Percentiles rank a stretch among this genome's conserved stretches.
Evolutionary conservation across 2,797 vertebrate genomes (phyloP).

Genomic region (Chlorospingus flavigularis): DNA sequence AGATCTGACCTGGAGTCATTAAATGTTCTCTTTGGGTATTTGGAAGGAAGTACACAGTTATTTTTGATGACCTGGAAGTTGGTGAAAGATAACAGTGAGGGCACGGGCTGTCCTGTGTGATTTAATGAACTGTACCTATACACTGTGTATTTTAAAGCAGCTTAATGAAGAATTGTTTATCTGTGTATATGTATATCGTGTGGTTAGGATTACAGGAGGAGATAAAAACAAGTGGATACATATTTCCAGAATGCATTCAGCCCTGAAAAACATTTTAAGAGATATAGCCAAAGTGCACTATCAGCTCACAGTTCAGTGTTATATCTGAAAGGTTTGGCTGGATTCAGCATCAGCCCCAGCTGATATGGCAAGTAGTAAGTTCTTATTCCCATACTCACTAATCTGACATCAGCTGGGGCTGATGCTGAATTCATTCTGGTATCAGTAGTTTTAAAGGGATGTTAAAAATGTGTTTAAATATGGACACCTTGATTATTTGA

Average conservation of each 20-base stretch:
- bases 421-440: neutral
- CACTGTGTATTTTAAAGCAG: neutral
- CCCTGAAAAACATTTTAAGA: neutral
- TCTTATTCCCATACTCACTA: neutral
- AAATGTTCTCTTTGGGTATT: neutral
- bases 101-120: neutral
- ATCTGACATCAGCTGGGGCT: neutral
- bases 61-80: neutral
- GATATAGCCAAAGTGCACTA: fast-evolving
- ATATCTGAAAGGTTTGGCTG: neutral
- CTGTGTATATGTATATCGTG: neutral
- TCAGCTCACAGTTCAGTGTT: neutral
- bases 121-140: neutral
- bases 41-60: neutral
- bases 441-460: neutral
- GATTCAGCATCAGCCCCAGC: neutral
- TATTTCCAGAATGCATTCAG: neutral
- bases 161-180: neutral
- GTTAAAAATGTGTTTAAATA: neutral
- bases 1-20: neutral
- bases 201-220: neutral
- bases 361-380: neutral
- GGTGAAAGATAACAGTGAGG: neutral
- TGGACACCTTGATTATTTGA: neutral
- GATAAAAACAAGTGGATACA: neutral